These are phyloP conservation scores for Lasioglossum figueresi DNA, from an alignment of 2,888 invertebrate species.

Conservation along the genomic window DNA sequence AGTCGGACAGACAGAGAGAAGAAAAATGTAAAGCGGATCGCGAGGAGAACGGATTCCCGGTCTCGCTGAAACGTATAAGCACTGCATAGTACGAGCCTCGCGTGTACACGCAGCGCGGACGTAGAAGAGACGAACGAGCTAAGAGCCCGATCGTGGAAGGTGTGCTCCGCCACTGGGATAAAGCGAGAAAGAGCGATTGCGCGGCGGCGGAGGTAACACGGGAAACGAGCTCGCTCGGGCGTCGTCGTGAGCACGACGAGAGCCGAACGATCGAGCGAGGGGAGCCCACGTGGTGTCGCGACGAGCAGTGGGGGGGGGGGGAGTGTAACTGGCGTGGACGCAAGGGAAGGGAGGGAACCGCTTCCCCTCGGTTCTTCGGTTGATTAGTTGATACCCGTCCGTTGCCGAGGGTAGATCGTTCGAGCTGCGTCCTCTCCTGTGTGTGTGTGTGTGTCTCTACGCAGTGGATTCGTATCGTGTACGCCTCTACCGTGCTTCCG, in stretches of 20 bases:
- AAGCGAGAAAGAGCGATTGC: constrained; percentile 67
- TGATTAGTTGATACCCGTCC: constrained; percentile 77
- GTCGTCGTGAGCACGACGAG: constrained; percentile 34
- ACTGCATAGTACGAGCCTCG: background rate
- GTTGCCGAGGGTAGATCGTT: constrained; percentile 68
- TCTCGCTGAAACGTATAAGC: constrained; percentile 37
- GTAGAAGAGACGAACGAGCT: constrained; percentile 51
- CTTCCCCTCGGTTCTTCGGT: constrained; percentile 64
- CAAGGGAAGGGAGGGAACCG: constrained; percentile 77
- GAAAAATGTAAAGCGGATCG: constrained; percentile 58
- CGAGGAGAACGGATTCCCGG: constrained; percentile 51
- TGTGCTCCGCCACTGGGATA: constrained; percentile 24
- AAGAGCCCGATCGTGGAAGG: constrained; percentile 51
- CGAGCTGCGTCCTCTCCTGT: constrained; percentile 7
- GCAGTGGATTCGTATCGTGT: constrained; percentile 21
- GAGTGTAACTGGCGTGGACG: constrained; percentile 67
- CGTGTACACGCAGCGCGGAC: constrained; percentile 26
- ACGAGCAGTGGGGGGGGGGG: constrained; percentile 50
- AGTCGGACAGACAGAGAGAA: constrained; percentile 3
- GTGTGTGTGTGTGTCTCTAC: constrained; percentile 12
- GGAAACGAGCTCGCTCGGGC: constrained; percentile 35
- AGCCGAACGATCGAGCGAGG: constrained; percentile 73
- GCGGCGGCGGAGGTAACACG: constrained; percentile 64
- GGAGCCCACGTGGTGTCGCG: constrained; percentile 73
- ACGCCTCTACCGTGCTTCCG: constrained; percentile 15